Conservation (phyloP, 2,888 invertebrate genomes). For the Cephus pulcher region DNA sequence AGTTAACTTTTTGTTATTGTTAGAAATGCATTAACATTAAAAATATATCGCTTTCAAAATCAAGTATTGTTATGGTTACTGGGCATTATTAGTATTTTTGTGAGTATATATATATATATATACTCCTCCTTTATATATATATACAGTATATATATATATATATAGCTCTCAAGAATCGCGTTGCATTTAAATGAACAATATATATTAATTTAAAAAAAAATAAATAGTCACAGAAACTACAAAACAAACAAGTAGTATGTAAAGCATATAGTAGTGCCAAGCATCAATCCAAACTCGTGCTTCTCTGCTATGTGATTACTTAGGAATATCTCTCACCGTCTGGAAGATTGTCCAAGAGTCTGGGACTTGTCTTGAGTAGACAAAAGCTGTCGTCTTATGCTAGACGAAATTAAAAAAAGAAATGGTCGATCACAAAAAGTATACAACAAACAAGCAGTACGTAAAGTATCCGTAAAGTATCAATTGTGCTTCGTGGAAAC, state of each 20-base stretch:
- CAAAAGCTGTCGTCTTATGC: neutral
- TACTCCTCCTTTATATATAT: too few relatives aligned
- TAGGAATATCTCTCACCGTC: conserved; percentile 14
- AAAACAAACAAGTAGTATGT: neutral
- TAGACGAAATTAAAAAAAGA: neutral
- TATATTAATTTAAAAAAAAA: neutral
- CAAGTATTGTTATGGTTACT: neutral
- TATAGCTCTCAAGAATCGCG: neutral
- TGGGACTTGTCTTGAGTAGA: conserved; percentile 12
- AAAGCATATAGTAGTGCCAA: neutral
- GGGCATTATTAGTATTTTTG: neutral
- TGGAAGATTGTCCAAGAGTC: conserved; percentile 15
- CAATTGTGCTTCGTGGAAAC: neutral
- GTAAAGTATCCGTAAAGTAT: neutral
- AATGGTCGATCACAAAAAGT: neutral
- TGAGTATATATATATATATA: neutral
- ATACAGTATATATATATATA: neutral
- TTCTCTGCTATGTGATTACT: neutral
- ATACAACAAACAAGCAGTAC: neutral
- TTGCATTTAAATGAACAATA: neutral
- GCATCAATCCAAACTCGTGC: neutral
- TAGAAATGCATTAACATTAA: neutral
- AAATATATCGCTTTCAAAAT: neutral
- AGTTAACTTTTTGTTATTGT: neutral
- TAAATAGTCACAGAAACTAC: neutral